Percentiles rank a stretch among this genome's conserved stretches.
These are phyloP conservation scores for Stylophora pistillata DNA, from an alignment of 64 coral and sea anemone genomes.

Conservation along the genomic window DNA sequence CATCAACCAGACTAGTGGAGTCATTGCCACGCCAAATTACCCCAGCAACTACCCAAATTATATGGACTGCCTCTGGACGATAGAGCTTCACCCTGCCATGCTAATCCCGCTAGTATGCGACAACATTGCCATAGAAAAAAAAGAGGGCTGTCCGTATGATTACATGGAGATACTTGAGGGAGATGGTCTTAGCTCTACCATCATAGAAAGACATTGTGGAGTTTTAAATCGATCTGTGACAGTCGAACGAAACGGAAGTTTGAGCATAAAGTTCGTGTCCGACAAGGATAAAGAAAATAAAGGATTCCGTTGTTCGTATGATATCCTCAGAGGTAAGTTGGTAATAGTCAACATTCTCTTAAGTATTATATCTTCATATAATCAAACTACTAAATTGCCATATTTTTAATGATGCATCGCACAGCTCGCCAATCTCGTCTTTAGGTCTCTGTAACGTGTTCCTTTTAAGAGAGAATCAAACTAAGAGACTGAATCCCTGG, in stretches of 20 bases:
- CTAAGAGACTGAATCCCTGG: too few species aligned
- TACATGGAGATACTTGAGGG: conserved; percentile 29
- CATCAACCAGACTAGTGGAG: conserved; percentile 9
- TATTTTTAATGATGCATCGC: too few species aligned
- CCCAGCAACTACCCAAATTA: conserved; percentile 2
- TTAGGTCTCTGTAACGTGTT: too few species aligned
- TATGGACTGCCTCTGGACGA: conserved; percentile 33
- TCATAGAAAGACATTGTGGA: conserved; percentile 21
- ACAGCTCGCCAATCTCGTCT: too few species aligned
- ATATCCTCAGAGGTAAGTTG: conserved; percentile 11
- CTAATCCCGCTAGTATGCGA: conserved; percentile 22
- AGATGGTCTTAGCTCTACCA: not conserved
- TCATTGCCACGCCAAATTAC: conserved; percentile 10
- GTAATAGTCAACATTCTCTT: not conserved
- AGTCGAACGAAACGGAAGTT: conserved; percentile 10
- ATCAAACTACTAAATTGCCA: too few species aligned
- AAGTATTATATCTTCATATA: not conserved
- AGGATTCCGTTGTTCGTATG: conserved; percentile 29
- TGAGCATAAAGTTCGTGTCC: conserved; percentile 20
- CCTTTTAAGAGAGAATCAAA: too few species aligned
- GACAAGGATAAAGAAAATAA: conserved; percentile 12
- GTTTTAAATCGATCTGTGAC: not conserved
- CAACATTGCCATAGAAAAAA: conserved; percentile 11
- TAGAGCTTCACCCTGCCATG: conserved; percentile 23
- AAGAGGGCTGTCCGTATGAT: conserved; percentile 11